Evolutionary conservation across 2,888 invertebrate genomes (phyloP), one percentile per base, ranked within the genome.

Genomic region (Lamproptera curius): DNA sequence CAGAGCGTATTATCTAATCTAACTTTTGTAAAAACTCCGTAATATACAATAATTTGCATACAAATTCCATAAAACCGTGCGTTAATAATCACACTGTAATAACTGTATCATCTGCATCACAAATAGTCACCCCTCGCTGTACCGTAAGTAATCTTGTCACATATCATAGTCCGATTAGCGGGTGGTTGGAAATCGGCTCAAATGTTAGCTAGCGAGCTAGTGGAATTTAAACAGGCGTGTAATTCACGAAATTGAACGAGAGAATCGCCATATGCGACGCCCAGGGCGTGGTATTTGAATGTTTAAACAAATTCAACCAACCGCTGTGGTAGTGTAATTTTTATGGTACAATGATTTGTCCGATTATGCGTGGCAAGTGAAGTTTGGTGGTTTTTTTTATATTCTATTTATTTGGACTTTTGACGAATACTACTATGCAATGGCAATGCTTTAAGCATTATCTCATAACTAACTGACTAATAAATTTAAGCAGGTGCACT

Each of bases 131-230:
- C 74, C 73, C 73, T 58, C 66, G 63, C 65, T 52, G 59, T 66
- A 73, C 77, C 70, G 75, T 77, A 75, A 79, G 76, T 82, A 82
- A 83, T 83, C 81, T 77, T 76, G 79, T 82, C 82, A 76, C 76
- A 74, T 79, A 77, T 73, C 75, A 69, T 73, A 77, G 76, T 77
- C 73, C 76, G 82, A 83, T 83, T 79, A 82, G 58, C 57, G 59
- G 62, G 54, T 38, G 56, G 65, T 65, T 62, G 65, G 63, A 62
- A 73, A 67, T 70, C 72, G 73, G 72, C 72, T 76, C 72, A 65
- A 74, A 75, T 75, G 71, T 75, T 69, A n/a, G n/a, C n/a, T n/a
- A n/a, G 76, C 69, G 76, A 17, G 73, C 67, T 58, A 61, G 50
- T n/a, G n/a, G 67, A 76, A 77, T 76, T 83, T 79, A 83, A 83